Evolutionary conservation across 2,113 vertebrate species (phyloP), one percentile per base, ranked within the genome.

Genomic region (Chloebia gouldiae): DNA sequence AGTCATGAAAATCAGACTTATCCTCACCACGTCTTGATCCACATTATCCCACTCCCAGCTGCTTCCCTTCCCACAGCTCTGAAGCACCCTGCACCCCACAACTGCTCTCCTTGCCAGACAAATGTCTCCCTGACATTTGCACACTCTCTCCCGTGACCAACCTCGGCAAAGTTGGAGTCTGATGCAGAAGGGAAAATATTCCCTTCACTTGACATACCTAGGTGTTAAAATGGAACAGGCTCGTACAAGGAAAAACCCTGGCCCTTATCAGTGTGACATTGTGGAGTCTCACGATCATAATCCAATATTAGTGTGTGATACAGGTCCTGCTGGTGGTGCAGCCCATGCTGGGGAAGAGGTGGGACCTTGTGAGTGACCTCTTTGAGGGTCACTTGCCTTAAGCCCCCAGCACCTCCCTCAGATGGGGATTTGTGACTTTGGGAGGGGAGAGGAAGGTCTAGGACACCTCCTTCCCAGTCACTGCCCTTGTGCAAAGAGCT

Each of bases 151-250:
- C 44, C 7, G 25, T 75, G 76, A 86, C 64, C 0, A 16, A 37
- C n/a, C 72, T 75, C 21, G 0, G 88, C 21, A 8, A 92, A 96
- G 93, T 19, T 85, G 71, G 94, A 90, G 76, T 23, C 95, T 97
- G 96, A 96, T 97, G 93, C 96, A 97, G 83, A 71, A 92, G 72
- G 96, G 95, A 96, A 97, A 97, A 88, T 79, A 97, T 96, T 94
- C 95, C 95, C 92, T 96, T 96, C 96, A 94, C 93, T 96, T 79
- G 93, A 92, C 95, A 95, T 86, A 90, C 80, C 80, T 93, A 68
- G 1, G n/a, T 92, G 93, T 90, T 86, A 94, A 96, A 97, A 93
- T 71, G 93, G 75, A 95, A 60, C 95, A 96, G 93, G 71, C 96
- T 96, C 7, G 2, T 28, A 17, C 42, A 30, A 81, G 59, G 65